Conservation (phyloP, 2,797 vertebrate genomes). For the Chrysolophus pictus region DNA sequence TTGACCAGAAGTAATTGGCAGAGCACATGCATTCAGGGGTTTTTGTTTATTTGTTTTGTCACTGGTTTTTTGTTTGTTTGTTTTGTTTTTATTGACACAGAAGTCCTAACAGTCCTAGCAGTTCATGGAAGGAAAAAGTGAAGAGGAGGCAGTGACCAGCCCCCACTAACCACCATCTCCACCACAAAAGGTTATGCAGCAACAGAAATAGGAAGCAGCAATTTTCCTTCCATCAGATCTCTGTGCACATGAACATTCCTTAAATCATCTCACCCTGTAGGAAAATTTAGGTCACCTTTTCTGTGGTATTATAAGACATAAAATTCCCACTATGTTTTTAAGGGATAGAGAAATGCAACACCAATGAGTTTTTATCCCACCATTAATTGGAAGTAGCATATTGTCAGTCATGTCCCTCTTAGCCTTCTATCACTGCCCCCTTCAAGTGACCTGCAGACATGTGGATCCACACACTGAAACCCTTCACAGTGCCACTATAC, state of each 20-base stretch:
- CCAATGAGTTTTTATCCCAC: not conserved
- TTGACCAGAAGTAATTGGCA: not conserved
- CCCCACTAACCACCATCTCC: not conserved
- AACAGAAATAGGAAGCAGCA: not conserved
- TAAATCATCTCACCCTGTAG: not conserved
- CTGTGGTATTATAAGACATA: not conserved
- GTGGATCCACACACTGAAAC: not conserved
- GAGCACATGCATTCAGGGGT: not conserved
- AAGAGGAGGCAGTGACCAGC: not conserved
- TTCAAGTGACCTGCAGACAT: not conserved
- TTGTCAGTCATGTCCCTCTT: not conserved
- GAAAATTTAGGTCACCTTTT: not conserved
- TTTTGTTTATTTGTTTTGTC: not conserved
- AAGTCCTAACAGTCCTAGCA: not conserved
- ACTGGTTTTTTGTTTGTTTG: too few relatives aligned
- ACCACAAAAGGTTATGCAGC: not conserved
- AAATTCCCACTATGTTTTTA: not conserved
- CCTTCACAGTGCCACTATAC: not conserved
- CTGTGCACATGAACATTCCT: fast-evolving
- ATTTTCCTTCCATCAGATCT: not conserved
- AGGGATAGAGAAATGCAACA: not conserved
- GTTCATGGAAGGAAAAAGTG: not conserved
- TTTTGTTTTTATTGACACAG: not conserved
- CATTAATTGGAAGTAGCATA: not conserved
- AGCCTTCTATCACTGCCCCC: not conserved